A percentile compares a stretch with the other conserved stretches of the same genome.
These are phyloP conservation scores for Gallinago nigripennis DNA, from an alignment of 2,797 vertebrate genomes.

Conservation along the genomic window DNA sequence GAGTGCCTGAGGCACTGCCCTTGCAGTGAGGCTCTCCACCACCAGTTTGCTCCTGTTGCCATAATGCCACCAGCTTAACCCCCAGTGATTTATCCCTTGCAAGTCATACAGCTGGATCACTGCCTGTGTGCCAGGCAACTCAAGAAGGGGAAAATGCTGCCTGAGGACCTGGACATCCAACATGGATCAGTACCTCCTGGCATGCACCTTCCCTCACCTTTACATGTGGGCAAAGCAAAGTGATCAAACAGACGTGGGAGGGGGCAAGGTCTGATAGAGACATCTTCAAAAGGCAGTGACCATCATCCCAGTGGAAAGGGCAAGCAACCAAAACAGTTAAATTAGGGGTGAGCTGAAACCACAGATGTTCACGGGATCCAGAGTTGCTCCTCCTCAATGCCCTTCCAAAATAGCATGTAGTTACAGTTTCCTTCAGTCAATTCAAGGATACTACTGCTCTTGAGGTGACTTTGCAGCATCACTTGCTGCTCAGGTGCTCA, in stretches of 20 bases:
- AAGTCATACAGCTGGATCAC: background rate
- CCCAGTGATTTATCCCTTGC: background rate
- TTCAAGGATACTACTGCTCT: background rate
- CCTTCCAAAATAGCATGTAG: background rate
- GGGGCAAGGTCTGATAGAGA: background rate
- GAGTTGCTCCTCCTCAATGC: background rate
- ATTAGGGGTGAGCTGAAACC: background rate
- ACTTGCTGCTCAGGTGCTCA: background rate
- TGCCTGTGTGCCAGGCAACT: background rate
- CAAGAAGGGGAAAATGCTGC: background rate
- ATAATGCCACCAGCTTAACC: background rate
- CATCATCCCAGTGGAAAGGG: background rate
- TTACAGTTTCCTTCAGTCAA: background rate
- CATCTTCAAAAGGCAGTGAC: background rate
- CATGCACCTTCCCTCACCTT: background rate
- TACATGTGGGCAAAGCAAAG: background rate
- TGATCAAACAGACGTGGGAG: background rate
- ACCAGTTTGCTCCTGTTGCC: background rate
- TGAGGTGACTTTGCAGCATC: accelerated
- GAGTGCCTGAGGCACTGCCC: background rate
- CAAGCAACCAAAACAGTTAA: background rate
- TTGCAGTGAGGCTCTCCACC: background rate
- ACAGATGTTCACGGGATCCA: background rate
- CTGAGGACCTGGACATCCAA: background rate
- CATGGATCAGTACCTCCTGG: background rate